Percentiles rank a stretch among this genome's conserved stretches.
Conservation (phyloP, 2,113 vertebrate species). For the Phainopepla nitens region DNA sequence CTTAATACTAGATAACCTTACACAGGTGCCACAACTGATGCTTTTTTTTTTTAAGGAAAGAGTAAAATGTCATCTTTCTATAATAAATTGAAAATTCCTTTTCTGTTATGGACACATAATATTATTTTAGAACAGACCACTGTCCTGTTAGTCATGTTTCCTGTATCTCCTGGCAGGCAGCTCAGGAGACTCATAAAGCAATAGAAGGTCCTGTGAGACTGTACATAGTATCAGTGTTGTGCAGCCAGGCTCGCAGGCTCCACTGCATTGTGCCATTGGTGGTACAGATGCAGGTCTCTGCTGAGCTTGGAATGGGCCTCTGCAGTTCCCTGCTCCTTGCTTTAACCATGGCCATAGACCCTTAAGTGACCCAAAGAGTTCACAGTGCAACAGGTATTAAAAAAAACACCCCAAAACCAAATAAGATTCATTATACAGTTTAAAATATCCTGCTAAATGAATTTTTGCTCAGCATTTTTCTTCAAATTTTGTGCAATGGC, state of each 20-base stretch:
- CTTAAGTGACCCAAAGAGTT: not conserved
- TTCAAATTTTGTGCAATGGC: not conserved
- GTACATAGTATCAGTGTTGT: not conserved
- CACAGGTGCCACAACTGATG: not conserved
- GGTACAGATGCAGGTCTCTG: not conserved
- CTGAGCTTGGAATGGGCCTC: not conserved
- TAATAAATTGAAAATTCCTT: not conserved
- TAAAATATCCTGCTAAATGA: not conserved
- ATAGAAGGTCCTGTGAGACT: not conserved
- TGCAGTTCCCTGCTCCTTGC: not conserved
- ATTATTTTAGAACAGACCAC: not conserved
- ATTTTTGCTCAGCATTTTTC: not conserved
- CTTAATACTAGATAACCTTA: not conserved
- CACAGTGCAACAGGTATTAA: not conserved
- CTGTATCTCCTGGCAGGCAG: not conserved
- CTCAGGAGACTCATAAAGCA: not conserved
- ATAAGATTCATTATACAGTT: not conserved
- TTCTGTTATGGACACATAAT: not conserved
- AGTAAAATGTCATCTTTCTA: not conserved
- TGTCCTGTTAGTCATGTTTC: not conserved
- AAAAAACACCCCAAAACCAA: not conserved
- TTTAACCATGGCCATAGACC: not conserved
- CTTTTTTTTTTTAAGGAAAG: not conserved
- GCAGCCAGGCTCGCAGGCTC: not conserved
- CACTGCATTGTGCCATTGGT: not conserved